These are phyloP conservation scores for Melopsittacus undulatus DNA, from an alignment of 2,797 vertebrate species.

Conservation along the genomic window DNA sequence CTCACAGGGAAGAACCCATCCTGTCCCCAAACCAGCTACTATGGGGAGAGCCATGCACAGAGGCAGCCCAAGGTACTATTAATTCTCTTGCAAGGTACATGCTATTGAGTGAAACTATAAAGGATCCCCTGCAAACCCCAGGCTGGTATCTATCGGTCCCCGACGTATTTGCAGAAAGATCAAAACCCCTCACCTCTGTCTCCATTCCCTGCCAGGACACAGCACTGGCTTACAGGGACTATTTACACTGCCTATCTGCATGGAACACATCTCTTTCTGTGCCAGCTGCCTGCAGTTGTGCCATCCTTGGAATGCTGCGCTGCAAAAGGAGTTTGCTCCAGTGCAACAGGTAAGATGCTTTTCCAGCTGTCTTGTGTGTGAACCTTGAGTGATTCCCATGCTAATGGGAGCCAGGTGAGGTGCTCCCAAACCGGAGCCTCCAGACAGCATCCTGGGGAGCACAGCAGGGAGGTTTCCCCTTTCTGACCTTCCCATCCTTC, in stretches of 20 bases:
- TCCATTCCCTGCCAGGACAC: neutral
- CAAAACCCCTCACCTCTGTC: neutral
- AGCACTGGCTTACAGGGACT: accelerated
- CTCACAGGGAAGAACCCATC: neutral
- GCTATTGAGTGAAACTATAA: neutral
- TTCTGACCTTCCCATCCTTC: accelerated
- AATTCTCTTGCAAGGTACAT: too few relatives aligned
- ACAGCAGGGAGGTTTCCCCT: neutral
- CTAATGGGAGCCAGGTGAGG: neutral
- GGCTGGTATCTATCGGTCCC: neutral
- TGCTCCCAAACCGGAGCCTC: neutral
- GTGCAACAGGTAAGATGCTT: neutral
- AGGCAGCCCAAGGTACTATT: accelerated
- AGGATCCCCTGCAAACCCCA: neutral
- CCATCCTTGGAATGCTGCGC: neutral
- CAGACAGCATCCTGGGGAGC: neutral
- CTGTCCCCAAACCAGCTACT: neutral
- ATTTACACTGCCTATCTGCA: neutral
- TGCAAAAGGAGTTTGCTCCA: neutral
- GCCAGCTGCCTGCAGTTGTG: neutral
- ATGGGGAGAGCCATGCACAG: neutral
- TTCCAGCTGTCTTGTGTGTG: accelerated
- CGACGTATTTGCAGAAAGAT: neutral
- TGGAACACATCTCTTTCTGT: neutral
- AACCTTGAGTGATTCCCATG: neutral